phyloP scores from a whole-genome alignment of 2,113 vertebrate species.

The Brachirus orientalis region DNA sequence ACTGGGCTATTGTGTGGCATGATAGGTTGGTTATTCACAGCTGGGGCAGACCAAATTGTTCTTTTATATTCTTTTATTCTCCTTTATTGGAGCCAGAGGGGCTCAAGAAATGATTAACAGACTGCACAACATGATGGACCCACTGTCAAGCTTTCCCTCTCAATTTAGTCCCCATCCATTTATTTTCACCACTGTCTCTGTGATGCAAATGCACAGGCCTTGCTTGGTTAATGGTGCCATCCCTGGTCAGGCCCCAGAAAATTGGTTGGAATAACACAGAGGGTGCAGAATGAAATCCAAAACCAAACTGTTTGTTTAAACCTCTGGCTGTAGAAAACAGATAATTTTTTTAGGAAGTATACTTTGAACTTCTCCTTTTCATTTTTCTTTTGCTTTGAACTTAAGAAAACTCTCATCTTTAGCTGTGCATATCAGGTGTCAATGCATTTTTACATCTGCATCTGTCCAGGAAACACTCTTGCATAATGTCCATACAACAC shows the following conservation, averaged over 20 bases:
- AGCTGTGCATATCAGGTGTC: neutral
- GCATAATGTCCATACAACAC: constrained; percentile 3
- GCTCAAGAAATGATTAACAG: constrained; percentile 82
- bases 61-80: constrained; percentile 86
- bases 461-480: neutral
- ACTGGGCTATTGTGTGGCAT: constrained; percentile 85
- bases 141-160: constrained; percentile 75
- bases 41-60: constrained; percentile 86
- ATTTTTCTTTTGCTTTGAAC: neutral
- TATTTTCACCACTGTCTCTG: constrained; percentile 52
- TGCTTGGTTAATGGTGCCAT: constrained; percentile 75
- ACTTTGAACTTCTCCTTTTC: too few relatives aligned
- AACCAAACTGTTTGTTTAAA: constrained; percentile 23
- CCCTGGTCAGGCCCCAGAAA: constrained; percentile 54
- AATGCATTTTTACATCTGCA: neutral
- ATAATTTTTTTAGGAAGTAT: neutral
- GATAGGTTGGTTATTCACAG: constrained; percentile 85
- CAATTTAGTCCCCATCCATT: constrained; percentile 77
- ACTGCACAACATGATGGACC: constrained; percentile 72
- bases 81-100: constrained; percentile 85
- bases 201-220: constrained; percentile 61
- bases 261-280: constrained; percentile 69
- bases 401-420: neutral
- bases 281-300: constrained; percentile 32
- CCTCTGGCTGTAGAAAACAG: neutral